Conservation (phyloP, 2,113 vertebrate genomes). For the Onychorhynchus coronatus region DNA sequence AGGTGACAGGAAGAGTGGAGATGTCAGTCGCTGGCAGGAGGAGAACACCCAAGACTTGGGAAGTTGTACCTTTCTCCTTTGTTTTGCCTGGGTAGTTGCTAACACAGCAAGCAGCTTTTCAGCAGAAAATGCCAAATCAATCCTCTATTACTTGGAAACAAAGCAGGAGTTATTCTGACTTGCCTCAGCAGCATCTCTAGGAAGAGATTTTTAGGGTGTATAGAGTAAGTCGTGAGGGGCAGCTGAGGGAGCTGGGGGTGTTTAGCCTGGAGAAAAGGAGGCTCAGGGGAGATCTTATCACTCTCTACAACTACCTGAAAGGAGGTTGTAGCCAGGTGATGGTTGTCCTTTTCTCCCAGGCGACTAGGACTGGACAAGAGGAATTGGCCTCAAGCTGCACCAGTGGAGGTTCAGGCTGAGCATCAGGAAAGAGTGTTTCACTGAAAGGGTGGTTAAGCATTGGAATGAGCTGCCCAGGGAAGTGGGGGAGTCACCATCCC, state of each 20-base stretch:
- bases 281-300: neutral
- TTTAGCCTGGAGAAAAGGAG: neutral
- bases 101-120: neutral
- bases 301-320: neutral
- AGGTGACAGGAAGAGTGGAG: neutral
- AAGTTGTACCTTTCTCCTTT: conserved; percentile 1
- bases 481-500: neutral
- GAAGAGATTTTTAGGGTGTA: neutral
- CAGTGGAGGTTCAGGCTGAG: neutral
- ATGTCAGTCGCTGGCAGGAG: neutral
- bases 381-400: neutral
- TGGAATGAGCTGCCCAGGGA: neutral
- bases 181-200: neutral
- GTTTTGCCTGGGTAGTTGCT: neutral
- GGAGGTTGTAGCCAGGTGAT: neutral
- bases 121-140: neutral
- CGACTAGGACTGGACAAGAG: neutral
- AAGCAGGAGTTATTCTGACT: neutral
- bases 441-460: neutral
- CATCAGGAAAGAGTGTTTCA: neutral
- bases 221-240: neutral
- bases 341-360: neutral
- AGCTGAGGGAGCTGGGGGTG: neutral
- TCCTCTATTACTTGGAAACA: neutral
- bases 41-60: neutral